A percentile compares a stretch with the other conserved stretches of the same genome.
phyloP scores from a whole-genome alignment of 2,113 vertebrate species.

The Haemorhous mexicanus region DNA sequence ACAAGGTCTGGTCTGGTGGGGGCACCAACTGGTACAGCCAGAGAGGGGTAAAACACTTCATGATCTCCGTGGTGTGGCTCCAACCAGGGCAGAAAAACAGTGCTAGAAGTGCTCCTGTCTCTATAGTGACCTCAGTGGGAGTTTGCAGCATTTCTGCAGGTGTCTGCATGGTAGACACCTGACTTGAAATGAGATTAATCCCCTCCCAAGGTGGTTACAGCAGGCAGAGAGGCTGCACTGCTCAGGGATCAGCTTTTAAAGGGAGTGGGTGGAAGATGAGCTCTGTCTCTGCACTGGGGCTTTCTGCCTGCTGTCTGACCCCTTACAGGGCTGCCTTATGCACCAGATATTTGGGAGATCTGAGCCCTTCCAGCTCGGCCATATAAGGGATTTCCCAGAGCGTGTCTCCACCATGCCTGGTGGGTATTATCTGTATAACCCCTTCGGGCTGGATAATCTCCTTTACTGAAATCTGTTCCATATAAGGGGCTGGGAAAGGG shows the following conservation, averaged over 20 bases:
- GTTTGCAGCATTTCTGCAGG: neutral
- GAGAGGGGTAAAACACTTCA: neutral
- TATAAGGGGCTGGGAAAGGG: constrained; percentile 56
- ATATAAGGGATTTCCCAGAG: constrained; percentile 39
- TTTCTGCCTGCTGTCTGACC: neutral
- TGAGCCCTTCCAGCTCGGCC: neutral
- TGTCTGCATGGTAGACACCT: neutral
- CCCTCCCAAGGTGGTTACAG: neutral
- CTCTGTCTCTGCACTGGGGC: neutral
- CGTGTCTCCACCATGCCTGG: neutral
- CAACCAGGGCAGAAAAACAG: neutral
- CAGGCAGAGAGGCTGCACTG: neutral
- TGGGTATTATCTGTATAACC: constrained; percentile 52
- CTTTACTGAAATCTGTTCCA: constrained; percentile 55
- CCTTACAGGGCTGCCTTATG: neutral
- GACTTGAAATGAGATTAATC: neutral
- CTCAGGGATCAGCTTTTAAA: neutral
- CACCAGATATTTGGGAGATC: constrained; percentile 20
- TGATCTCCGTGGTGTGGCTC: neutral
- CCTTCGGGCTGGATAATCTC: constrained; percentile 44
- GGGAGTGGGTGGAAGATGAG: neutral
- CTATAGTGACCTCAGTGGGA: neutral
- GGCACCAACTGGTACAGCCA: neutral
- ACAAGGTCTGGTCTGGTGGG: neutral
- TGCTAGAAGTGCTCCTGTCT: neutral